Conservation (phyloP, 2,113 vertebrate genomes). For the Apteryx mantelli region DNA sequence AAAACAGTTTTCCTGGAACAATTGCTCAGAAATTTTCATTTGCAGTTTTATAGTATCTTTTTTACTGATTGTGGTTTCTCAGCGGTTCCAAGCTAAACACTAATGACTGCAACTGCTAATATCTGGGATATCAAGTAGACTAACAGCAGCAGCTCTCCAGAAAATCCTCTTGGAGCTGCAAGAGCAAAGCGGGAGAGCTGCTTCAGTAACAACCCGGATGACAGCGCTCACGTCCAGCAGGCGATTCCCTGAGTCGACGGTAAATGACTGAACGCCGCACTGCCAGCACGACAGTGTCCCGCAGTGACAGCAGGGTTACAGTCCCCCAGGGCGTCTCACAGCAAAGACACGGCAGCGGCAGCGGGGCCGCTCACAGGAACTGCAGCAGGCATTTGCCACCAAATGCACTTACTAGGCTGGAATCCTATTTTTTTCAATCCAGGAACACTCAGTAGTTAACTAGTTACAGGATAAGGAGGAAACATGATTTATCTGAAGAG, state of each 20-base stretch:
- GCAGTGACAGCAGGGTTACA: neutral
- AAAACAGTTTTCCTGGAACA: neutral
- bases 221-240: accelerated
- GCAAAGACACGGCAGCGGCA: neutral
- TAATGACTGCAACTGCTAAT: neutral
- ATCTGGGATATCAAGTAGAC: neutral
- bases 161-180: neutral
- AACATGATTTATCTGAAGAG: neutral
- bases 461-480: neutral
- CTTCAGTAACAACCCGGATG: neutral
- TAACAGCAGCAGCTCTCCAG: neutral
- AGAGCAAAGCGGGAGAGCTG: neutral
- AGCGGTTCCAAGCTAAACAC: neutral
- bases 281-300: accelerated
- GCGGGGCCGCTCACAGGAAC: accelerated
- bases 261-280: neutral
- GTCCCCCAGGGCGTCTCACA: accelerated
- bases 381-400: neutral
- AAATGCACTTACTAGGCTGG: neutral
- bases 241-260: accelerated
- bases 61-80: neutral
- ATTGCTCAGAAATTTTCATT: neutral
- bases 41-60: accelerated
- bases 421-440: neutral
- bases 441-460: neutral